These are phyloP conservation scores for Griposia aprilina DNA, from an alignment of 2,888 invertebrate species.

Conservation along the genomic window DNA sequence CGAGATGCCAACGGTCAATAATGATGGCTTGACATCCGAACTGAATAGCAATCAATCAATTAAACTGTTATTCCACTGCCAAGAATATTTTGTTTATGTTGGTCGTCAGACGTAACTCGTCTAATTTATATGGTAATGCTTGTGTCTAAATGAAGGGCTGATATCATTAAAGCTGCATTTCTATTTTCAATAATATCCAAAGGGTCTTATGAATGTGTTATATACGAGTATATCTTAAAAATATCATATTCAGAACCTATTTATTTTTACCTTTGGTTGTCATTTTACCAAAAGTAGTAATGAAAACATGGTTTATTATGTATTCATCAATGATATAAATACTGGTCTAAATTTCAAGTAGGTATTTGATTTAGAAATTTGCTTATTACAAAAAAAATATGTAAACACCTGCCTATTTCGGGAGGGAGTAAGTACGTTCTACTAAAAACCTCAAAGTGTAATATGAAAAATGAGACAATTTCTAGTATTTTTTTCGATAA, in stretches of 20 bases:
- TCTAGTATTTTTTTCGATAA: neutral
- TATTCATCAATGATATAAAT: neutral
- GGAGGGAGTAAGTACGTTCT: no score
- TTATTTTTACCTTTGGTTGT: neutral
- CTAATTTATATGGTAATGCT: conserved; percentile 51
- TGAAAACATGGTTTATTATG: neutral
- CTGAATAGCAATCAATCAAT: conserved; percentile 85
- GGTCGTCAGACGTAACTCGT: conserved; percentile 51
- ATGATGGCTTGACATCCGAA: conserved; percentile 83
- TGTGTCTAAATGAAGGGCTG: conserved; percentile 40
- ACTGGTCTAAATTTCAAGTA: neutral
- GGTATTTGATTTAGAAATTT: neutral
- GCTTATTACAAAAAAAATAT: neutral
- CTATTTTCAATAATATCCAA: conserved; percentile 13
- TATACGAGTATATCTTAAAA: neutral
- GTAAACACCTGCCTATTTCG: neutral
- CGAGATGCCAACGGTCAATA: conserved; percentile 85
- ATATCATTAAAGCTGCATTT: conserved; percentile 27
- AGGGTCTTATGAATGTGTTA: neutral
- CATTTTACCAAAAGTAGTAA: neutral
- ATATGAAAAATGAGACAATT: neutral
- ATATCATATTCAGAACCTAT: neutral
- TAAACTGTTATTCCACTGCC: conserved; percentile 75
- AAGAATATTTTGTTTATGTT: conserved; percentile 69
- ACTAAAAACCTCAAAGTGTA: neutral